Percentiles rank a stretch among this genome's conserved stretches.
Evolutionary conservation across 2,113 vertebrate genomes (phyloP).

Genomic region (Notarius lentiginosus): DNA sequence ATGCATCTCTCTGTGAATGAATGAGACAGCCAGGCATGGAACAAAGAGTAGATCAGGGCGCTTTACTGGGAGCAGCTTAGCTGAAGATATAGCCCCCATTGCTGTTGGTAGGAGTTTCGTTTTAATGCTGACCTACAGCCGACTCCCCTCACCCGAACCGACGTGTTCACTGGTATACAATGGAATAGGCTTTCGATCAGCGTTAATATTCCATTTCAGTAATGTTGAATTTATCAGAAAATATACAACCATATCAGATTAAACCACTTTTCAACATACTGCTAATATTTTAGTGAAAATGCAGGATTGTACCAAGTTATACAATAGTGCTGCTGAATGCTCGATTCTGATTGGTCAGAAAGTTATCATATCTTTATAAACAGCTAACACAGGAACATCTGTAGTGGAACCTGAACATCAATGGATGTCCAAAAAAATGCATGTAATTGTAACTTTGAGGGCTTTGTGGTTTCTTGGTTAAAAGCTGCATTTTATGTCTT

Average conservation of each 20-base stretch:
- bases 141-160: conserved; percentile 9
- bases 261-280: neutral
- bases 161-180: neutral
- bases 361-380: neutral
- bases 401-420: neutral
- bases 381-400: neutral
- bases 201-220: neutral
- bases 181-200: conserved; percentile 9
- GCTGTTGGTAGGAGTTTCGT: conserved; percentile 51
- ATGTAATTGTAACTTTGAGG: neutral
- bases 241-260: neutral
- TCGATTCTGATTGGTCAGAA: neutral
- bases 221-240: neutral
- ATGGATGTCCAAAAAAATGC: neutral
- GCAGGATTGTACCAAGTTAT: neutral
- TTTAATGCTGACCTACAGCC: conserved; percentile 63
- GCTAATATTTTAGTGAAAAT: neutral
- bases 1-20: conserved; percentile 57
- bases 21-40: conserved; percentile 65
- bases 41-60: conserved; percentile 76
- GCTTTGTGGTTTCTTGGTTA: neutral
- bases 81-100: conserved; percentile 67
- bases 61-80: conserved; percentile 73
- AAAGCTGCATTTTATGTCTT: neutral
- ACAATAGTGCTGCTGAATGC: neutral